phyloP scores from a whole-genome alignment of 2,797 vertebrate species.

The Megalops cyprinoides region DNA sequence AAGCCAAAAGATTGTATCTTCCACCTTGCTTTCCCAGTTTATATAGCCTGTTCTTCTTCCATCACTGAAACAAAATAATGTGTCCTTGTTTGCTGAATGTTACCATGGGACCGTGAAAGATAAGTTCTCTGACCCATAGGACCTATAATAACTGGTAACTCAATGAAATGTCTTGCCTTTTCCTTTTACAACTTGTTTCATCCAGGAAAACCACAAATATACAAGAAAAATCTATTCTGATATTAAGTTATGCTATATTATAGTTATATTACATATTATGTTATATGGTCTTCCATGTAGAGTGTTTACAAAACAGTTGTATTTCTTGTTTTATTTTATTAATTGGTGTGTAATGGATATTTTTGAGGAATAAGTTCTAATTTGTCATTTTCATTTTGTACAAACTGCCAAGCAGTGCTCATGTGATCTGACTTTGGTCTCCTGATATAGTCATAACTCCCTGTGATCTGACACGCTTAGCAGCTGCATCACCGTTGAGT shows the following conservation, averaged over 20 bases:
- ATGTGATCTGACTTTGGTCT: background rate
- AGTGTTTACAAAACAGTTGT: too few species aligned
- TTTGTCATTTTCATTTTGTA: background rate
- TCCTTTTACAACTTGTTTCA: background rate
- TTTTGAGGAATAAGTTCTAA: slow-evolving; percentile 6
- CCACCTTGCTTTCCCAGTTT: background rate
- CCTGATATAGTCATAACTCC: background rate
- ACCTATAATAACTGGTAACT: background rate
- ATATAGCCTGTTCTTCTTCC: background rate
- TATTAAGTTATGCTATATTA: background rate
- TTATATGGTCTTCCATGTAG: background rate
- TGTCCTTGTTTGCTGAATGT: too few species aligned
- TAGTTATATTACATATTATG: background rate
- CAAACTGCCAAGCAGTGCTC: background rate
- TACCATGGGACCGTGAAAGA: background rate
- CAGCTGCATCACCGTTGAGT: background rate
- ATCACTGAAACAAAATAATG: background rate
- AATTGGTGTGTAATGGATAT: slow-evolving; percentile 7
- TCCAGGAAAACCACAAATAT: too few species aligned
- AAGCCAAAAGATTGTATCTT: background rate
- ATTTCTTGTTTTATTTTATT: background rate
- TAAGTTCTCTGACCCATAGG: background rate
- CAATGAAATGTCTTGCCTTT: background rate
- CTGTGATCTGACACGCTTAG: background rate
- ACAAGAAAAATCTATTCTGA: too few species aligned